These are phyloP conservation scores for Symphodus melops DNA, from an alignment of 2,113 vertebrate genomes.

Conservation along the genomic window DNA sequence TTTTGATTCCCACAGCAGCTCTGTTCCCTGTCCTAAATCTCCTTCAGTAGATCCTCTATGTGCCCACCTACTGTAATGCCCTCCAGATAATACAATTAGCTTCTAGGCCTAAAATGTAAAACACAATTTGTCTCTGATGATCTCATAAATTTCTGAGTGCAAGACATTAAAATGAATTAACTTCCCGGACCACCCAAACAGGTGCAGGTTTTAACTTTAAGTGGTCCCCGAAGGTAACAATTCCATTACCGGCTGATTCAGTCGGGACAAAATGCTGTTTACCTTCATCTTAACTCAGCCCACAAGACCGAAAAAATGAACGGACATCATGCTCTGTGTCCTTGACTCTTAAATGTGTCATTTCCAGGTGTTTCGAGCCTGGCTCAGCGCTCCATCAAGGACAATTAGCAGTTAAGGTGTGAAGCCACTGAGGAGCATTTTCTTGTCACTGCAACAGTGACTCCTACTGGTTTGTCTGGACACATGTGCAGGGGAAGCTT, in stretches of 20 bases:
- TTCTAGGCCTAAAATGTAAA: constrained; percentile 48
- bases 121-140: constrained; percentile 71
- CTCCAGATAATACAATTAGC: constrained; percentile 63
- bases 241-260: constrained; percentile 64
- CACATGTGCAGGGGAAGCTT: constrained; percentile 1
- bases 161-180: constrained; percentile 71
- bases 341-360: constrained; percentile 45
- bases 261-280: constrained; percentile 63
- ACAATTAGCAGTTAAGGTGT: constrained; percentile 41
- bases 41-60: constrained; percentile 30
- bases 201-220: constrained; percentile 62
- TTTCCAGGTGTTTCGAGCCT: constrained; percentile 27
- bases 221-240: constrained; percentile 64
- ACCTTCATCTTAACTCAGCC: constrained; percentile 36
- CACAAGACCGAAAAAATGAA: constrained; percentile 37
- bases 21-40: constrained; percentile 27
- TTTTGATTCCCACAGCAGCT: constrained; percentile 16
- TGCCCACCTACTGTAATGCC: constrained; percentile 28
- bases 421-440: constrained; percentile 37
- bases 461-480: constrained; percentile 18
- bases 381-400: constrained; percentile 39
- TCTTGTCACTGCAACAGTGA: constrained; percentile 21
- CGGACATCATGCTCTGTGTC: constrained; percentile 20
- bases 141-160: constrained; percentile 69
- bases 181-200: constrained; percentile 59